Base-by-base conservation (phyloP, 2,797 vertebrate species). In the Gymnopithys bicolor region DNA sequence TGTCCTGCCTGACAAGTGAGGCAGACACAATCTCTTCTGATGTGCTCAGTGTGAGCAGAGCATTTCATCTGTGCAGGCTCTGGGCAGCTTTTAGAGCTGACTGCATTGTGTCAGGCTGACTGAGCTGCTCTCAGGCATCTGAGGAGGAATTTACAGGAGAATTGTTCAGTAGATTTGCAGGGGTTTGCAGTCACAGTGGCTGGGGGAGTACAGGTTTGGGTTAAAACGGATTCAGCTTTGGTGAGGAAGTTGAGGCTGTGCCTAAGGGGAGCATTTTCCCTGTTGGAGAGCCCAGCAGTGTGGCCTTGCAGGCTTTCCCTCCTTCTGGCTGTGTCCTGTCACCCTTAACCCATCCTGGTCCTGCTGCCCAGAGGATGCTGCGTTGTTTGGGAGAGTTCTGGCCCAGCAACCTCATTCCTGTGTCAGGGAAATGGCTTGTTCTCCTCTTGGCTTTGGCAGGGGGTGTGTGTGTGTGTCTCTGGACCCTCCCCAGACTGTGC, bases 1-100 rank as follows among this genome's bases (percentile, higher is more conserved):
- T 96, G 93, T 94, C 89, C 87, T 90, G 88, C 80, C 68, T 83
- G 94, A 96, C 95, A 96, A 84, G 91, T 45, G 89, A 94, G 90
- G 83, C 94, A 83, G 89, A 89, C 67, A 27, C 84, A 90, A 93
- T 94, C 56, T 64, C 75, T 91, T 80, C 80, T 95, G 93, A 94
- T 93, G 93, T 79, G 53, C 78, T 85, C 21, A 92, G 87, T 32
- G 33, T 0, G 53, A 93, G 64, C 27, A 58, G 62, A 87, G 28
- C 66, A 58, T 64, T 19, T 74, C 25, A 30, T 74, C 45, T 70
- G 18, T 71, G 59, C 76, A 45, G 71, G 39, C 49, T 75, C 62
- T 78, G 79, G 14, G 45, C n/a, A 66, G 84, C 87, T 75, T 81
- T 56, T 58, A 58, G 46, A 70, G 49, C 5, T 32, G 74, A 78